Evolutionary conservation across 2,797 vertebrate species (phyloP).

Genomic region (Pseudochromis fuscus): DNA sequence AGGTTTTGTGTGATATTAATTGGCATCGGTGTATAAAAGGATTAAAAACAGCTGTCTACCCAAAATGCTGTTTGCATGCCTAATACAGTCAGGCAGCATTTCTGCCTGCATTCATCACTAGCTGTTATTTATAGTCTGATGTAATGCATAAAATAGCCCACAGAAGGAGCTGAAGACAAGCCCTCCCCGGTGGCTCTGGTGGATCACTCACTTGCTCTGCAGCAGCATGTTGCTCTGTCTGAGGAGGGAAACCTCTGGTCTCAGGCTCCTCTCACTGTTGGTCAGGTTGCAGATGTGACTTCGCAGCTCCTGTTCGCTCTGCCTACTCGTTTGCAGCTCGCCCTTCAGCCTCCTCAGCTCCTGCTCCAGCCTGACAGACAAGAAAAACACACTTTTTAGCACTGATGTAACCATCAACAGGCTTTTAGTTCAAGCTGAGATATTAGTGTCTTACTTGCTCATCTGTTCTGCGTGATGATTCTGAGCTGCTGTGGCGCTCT

Average conservation of each 20-base stretch:
- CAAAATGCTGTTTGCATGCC: neutral
- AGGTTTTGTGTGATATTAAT: neutral
- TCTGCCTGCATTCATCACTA: neutral
- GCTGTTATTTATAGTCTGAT: constrained; percentile 23
- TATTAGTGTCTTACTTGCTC: constrained; percentile 71
- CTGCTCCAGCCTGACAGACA: constrained; percentile 81
- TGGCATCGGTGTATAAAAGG: neutral
- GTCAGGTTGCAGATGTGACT: constrained; percentile 88
- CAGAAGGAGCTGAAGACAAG: constrained; percentile 22
- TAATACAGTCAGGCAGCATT: neutral
- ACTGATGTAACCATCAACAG: neutral
- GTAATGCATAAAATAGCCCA: constrained; percentile 26
- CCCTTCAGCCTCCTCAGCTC: constrained; percentile 84
- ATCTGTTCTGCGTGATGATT: constrained; percentile 82
- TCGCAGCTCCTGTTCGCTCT: constrained; percentile 86
- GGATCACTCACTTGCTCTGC: constrained; percentile 86
- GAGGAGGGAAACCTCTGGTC: constrained; percentile 86
- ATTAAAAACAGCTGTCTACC: neutral
- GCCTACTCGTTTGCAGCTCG: constrained; percentile 86
- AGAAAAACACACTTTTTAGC: neutral
- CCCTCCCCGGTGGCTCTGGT: neutral
- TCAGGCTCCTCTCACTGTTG: constrained; percentile 88
- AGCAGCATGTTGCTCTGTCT: constrained; percentile 88
- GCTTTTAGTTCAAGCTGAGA: neutral
- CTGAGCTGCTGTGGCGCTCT: constrained; percentile 66